phyloP scores from a whole-genome alignment of 2,888 invertebrate species.

The Alsophila aescularia region DNA sequence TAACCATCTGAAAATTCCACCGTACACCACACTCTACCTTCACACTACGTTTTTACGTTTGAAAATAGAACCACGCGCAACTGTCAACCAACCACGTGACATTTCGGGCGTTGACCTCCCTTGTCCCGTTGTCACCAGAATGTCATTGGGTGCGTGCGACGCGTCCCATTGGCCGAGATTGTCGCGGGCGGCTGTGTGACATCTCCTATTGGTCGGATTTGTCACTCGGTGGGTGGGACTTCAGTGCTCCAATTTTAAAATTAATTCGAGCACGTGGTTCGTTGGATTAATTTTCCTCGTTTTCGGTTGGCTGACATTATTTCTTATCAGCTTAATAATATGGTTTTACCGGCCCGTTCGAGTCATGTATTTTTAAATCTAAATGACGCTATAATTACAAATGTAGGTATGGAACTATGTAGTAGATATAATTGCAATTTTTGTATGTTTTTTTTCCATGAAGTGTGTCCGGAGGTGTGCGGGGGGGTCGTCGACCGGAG shows the following conservation, averaged over 20 bases:
- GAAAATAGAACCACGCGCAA: constrained; percentile 22
- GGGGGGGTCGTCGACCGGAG: constrained; percentile 44
- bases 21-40: neutral
- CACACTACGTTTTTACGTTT: constrained; percentile 8
- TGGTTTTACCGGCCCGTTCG: too few relatives aligned
- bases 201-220: constrained; percentile 72
- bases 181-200: constrained; percentile 79
- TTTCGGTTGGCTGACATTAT: constrained; percentile 13
- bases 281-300: constrained; percentile 2
- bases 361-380: too few relatives aligned
- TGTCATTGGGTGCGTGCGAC: constrained; percentile 77
- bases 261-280: constrained; percentile 40
- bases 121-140: constrained; percentile 71
- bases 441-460: constrained; percentile 25
- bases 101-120: constrained; percentile 67
- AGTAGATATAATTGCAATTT: neutral
- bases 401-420: neutral
- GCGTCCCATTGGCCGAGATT: constrained; percentile 65
- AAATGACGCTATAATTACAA: neutral
- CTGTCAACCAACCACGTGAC: constrained; percentile 53
- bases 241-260: constrained; percentile 61
- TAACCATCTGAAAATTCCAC: neutral
- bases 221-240: constrained; percentile 70
- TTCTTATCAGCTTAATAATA: neutral
- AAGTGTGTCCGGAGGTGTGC: constrained; percentile 32